Evolutionary conservation across 2,113 vertebrate genomes (phyloP).

Genomic region (Oncorhynchus gorbuscha): DNA sequence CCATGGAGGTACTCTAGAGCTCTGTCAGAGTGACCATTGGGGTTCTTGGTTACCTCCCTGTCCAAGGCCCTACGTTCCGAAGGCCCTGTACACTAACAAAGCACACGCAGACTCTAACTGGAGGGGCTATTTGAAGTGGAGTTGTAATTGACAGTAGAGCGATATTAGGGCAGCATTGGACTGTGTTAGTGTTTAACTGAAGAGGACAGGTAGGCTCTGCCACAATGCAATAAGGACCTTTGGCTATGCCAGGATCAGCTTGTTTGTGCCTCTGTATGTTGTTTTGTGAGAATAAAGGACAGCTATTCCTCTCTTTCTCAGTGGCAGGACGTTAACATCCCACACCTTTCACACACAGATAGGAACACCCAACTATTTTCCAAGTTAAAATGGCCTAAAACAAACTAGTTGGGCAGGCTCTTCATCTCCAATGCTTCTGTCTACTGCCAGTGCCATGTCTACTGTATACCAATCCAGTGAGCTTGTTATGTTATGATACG

Average conservation of each 20-base stretch:
- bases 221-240: conserved; percentile 61
- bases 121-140: conserved; percentile 23
- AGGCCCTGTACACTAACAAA: conserved; percentile 36
- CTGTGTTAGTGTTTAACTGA: conserved; percentile 60
- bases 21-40: no score
- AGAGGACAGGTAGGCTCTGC: conserved; percentile 71
- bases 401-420: conserved; percentile 7
- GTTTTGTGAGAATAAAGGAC: conserved; percentile 48
- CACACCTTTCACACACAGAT: background rate
- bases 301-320: conserved; percentile 39
- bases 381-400: background rate
- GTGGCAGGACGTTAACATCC: conserved; percentile 11
- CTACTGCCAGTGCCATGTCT: conserved; percentile 31
- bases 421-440: conserved; percentile 22
- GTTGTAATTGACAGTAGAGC: conserved; percentile 41
- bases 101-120: conserved; percentile 17
- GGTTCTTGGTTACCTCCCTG: no score
- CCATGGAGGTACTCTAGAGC: no score
- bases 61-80: no score
- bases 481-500: conserved; percentile 38
- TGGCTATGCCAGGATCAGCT: conserved; percentile 41
- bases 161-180: conserved; percentile 32
- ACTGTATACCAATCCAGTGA: conserved; percentile 37
- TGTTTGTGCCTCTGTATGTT: conserved; percentile 17
- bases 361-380: background rate